Base-by-base conservation (phyloP, 2,888 invertebrate species). In the Platycheirus rosarum region DNA sequence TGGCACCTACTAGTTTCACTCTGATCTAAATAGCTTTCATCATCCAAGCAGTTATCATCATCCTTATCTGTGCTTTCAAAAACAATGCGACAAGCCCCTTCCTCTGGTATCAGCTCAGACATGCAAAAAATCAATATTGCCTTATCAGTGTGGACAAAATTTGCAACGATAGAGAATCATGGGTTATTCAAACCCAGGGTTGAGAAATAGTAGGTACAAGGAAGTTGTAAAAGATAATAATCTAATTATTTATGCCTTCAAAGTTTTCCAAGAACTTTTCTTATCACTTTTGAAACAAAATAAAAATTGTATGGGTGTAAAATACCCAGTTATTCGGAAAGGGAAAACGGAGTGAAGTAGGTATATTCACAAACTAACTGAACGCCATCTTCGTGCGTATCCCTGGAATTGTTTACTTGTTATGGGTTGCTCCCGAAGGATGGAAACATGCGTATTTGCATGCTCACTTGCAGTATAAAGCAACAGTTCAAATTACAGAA, bases 381-480 rank as follows among this genome's bases (percentile, higher is more conserved):
- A n/a, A 46, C 16, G 55, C 23, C 68, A 68, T 55, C 23, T 46
- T 46, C 18, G 7, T 53, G 11, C 1, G n/a, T 53, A n/a, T 35
- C 2, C 18, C 18, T 18, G 32, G 16, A 53, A 35, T 18, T 16
- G 18, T 35, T 18, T 18, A 32, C 8, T 35, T 44, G 9, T 1
- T 44, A 32, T 29, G 8, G 9, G 3, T 26, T 5, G 32, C 5
- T 68, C 13, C 13, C 13, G 40, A 2, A 29, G 13, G 42, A 42
- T 44, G 14, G 20, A 55, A 68, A 55, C 35, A 35, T 42, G 32
- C 44, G 44, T 51, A 68, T 20, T 55, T 48, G 46, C 46, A 69
- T 16, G 5, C 16, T 5, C 23, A 48, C 13, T 13, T 48, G 23
- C 48, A 51, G 26, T 26, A 2, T 18, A 32, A 53, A 57, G 69